These are phyloP conservation scores for Bolinopsis microptera DNA, from an alignment of 37 sponge, comb jelly and placozoan genomes.

Conservation along the genomic window DNA sequence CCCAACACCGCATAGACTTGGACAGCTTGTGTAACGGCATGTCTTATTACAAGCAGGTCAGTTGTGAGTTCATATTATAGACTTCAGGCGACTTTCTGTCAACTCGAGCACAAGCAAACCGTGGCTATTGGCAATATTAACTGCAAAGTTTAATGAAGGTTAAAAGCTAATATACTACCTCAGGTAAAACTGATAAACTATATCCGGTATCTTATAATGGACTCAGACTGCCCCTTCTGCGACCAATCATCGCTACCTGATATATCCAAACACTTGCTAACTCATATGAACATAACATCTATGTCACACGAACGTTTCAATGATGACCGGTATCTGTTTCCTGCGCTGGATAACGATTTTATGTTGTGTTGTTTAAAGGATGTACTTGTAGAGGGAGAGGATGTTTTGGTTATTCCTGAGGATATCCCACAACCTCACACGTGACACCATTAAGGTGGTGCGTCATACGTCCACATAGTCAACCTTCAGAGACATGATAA, in stretches of 20 bases:
- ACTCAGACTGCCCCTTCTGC: constrained; percentile 25
- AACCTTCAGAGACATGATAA: no score
- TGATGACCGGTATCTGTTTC: constrained; percentile 38
- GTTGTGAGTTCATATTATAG: neutral
- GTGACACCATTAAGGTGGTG: neutral
- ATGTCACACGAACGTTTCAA: constrained; percentile 14
- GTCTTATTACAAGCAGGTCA: constrained; percentile 57
- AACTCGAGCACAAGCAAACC: no score
- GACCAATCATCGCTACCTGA: neutral
- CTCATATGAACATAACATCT: neutral
- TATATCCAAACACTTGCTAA: neutral
- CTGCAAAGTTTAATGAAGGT: no score
- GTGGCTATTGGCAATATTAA: no score
- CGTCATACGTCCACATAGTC: neutral
- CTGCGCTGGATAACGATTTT: constrained; percentile 58
- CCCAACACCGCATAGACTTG: constrained; percentile 10
- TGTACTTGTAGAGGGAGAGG: neutral
- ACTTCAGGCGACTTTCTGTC: neutral
- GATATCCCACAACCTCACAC: neutral
- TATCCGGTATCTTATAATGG: constrained; percentile 18
- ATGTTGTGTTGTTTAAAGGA: constrained; percentile 60
- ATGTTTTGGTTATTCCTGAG: constrained; percentile 49
- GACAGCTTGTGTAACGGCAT: neutral
- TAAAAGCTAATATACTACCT: no score
- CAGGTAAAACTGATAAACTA: constrained; percentile 53